phyloP scores from a whole-genome alignment of 2,888 invertebrate genomes.

The Pandemis cinnamomeana region DNA sequence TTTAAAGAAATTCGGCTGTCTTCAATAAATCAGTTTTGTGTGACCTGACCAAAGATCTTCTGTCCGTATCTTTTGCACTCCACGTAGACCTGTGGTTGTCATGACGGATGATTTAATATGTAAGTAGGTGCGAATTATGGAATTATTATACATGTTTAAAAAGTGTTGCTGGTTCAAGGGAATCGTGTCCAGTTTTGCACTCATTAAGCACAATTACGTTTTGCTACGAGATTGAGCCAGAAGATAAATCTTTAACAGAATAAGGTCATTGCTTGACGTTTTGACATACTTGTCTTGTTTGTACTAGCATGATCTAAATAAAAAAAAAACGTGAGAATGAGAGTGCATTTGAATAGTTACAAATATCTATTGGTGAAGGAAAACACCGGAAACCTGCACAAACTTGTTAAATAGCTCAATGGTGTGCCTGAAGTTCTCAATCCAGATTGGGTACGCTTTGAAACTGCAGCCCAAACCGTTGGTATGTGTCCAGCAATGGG shows the following conservation, averaged over 20 bases:
- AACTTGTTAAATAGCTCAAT: no score
- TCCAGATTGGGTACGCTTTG: no score
- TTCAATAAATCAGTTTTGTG: constrained; percentile 29
- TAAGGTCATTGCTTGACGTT: constrained; percentile 14
- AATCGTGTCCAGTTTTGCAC: constrained; percentile 46
- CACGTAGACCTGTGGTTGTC: constrained; percentile 20
- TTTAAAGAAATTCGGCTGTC: constrained; percentile 53
- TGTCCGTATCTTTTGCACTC: background rate
- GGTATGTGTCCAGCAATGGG: no score
- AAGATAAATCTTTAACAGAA: constrained; percentile 46
- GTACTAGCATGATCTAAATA: background rate
- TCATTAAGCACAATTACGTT: constrained; percentile 50
- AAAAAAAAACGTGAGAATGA: background rate
- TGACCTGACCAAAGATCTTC: constrained; percentile 16
- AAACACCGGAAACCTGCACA: no score
- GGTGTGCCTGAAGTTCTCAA: no score
- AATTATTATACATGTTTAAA: constrained; percentile 41
- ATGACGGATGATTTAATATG: constrained; percentile 50
- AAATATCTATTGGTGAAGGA: no score
- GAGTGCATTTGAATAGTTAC: background rate
- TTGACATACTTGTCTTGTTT: background rate
- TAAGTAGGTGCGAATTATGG: constrained; percentile 62
- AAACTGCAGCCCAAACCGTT: no score
- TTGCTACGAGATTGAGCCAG: constrained; percentile 44
- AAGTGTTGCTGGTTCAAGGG: constrained; percentile 51